phyloP scores from a whole-genome alignment of 1,140 invertebrate genomes.

The Orius insidiosus region DNA sequence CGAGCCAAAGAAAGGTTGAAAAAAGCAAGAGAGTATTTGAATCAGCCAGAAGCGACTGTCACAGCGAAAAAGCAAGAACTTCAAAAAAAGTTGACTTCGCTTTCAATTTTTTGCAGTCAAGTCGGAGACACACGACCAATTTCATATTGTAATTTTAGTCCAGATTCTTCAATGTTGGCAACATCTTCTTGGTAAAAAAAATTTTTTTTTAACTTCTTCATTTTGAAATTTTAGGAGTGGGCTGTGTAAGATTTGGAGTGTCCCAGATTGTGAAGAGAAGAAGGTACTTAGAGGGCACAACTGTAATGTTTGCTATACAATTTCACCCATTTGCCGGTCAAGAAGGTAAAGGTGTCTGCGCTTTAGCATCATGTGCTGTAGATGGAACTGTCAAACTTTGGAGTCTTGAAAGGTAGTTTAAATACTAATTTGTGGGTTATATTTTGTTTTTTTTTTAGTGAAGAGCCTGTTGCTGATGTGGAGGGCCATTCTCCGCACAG shows the following conservation, averaged over 20 bases:
- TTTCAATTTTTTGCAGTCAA: slow-evolving; percentile 73
- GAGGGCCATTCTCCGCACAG: slow-evolving; percentile 76
- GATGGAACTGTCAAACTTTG: slow-evolving; percentile 93
- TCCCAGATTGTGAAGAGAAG: slow-evolving; percentile 64
- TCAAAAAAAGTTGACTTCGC: slow-evolving; percentile 56
- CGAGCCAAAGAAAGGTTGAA: slow-evolving; percentile 56
- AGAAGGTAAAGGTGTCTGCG: slow-evolving; percentile 37
- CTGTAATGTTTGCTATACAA: slow-evolving; percentile 73
- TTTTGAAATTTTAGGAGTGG: slow-evolving; percentile 48
- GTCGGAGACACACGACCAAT: slow-evolving; percentile 85
- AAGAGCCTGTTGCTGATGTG: slow-evolving; percentile 77
- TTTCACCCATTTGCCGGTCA: slow-evolving; percentile 71
- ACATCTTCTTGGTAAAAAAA: slow-evolving; percentile 73
- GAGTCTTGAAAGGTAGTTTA: slow-evolving; percentile 71
- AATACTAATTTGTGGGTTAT: no score
- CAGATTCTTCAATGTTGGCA: slow-evolving; percentile 68
- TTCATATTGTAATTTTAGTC: slow-evolving; percentile 78
- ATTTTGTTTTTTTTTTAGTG: slow-evolving; percentile 32
- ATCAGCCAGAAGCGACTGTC: slow-evolving; percentile 45
- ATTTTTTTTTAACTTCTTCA: background rate
- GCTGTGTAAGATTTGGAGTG: slow-evolving; percentile 83
- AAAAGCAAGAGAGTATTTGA: slow-evolving; percentile 39
- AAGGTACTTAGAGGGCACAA: slow-evolving; percentile 71
- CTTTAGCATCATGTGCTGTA: slow-evolving; percentile 78
- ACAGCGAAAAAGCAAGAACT: slow-evolving; percentile 63